These are phyloP conservation scores for Syritta pipiens DNA, from an alignment of 2,888 invertebrate genomes.

Conservation along the genomic window DNA sequence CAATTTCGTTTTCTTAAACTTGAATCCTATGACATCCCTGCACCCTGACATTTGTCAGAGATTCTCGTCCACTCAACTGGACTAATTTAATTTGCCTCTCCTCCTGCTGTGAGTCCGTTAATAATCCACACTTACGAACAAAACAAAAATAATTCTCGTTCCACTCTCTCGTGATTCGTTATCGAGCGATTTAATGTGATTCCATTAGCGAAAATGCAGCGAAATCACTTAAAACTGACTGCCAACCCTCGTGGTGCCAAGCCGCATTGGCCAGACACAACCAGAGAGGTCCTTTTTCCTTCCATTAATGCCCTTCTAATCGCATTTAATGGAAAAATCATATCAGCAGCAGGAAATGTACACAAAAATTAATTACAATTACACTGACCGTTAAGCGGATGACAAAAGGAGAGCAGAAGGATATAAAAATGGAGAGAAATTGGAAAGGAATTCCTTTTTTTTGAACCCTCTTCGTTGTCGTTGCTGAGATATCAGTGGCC, in stretches of 20 bases:
- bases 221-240: slow-evolving; percentile 53
- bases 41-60: too few relatives aligned
- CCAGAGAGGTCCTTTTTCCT: slow-evolving; percentile 18
- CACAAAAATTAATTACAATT: slow-evolving; percentile 69
- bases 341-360: slow-evolving; percentile 66
- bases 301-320: slow-evolving; percentile 66
- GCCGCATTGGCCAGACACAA: not conserved
- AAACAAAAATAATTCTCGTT: not conserved
- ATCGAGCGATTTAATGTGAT: slow-evolving; percentile 53
- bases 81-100: slow-evolving; percentile 51
- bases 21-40: too few relatives aligned
- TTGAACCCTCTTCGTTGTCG: not conserved
- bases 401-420: slow-evolving; percentile 58
- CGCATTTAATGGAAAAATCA: slow-evolving; percentile 68
- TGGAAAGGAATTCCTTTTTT: slow-evolving; percentile 32
- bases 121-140: slow-evolving; percentile 45
- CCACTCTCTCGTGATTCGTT: not conserved
- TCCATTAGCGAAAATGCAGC: slow-evolving; percentile 60
- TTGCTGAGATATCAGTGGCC: slow-evolving; percentile 19
- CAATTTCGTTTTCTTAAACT: too few relatives aligned
- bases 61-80: slow-evolving; percentile 7
- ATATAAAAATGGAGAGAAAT: slow-evolving; percentile 45
- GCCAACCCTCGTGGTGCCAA: not conserved
- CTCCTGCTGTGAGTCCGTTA: slow-evolving; percentile 13
- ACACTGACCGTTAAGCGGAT: slow-evolving; percentile 69